These are phyloP conservation scores for Crambe crambe DNA, from an alignment of 37 sponge, comb jelly and placozoan genomes.

Conservation along the genomic window DNA sequence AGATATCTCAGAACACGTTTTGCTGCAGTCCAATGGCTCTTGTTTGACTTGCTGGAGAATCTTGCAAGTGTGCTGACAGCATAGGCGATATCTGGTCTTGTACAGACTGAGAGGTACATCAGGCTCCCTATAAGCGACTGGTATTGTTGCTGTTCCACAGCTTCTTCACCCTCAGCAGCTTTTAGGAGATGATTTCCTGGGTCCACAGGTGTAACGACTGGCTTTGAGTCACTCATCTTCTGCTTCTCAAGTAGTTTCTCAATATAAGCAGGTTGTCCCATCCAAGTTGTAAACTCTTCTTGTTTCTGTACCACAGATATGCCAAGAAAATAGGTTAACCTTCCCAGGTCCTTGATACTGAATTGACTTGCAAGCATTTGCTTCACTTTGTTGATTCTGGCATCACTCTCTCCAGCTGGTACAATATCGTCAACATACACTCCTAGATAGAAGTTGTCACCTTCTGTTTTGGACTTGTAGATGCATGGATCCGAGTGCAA, in stretches of 20 bases:
- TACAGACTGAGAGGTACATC: conserved; percentile 27
- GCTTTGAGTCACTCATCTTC: conserved; percentile 23
- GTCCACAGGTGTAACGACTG: conserved; percentile 25
- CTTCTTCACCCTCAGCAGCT: conserved; percentile 8
- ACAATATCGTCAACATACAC: no score
- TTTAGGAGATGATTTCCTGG: conserved; percentile 14
- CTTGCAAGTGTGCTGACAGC: no score
- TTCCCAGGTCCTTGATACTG: no score
- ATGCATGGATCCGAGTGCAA: conserved; percentile 51
- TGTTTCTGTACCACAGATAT: conserved; percentile 27
- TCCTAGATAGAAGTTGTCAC: conserved; percentile 28
- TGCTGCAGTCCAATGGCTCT: conserved; percentile 21
- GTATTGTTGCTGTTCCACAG: conserved; percentile 6
- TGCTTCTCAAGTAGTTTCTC: conserved; percentile 9
- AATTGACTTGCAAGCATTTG: conserved; percentile 22
- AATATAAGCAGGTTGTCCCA: conserved; percentile 38
- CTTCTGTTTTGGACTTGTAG: conserved; percentile 1
- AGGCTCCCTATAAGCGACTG: conserved; percentile 36
- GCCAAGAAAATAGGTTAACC: conserved; percentile 29
- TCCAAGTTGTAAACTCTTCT: conserved; percentile 4
- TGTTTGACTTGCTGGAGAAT: conserved; percentile 19
- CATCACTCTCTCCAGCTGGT: conserved; percentile 28
- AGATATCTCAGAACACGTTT: conserved; percentile 41
- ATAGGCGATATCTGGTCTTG: conserved; percentile 38
- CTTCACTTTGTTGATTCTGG: conserved; percentile 40